Conservation (phyloP, 2,888 invertebrate species). For the Helobdella robusta region DNA sequence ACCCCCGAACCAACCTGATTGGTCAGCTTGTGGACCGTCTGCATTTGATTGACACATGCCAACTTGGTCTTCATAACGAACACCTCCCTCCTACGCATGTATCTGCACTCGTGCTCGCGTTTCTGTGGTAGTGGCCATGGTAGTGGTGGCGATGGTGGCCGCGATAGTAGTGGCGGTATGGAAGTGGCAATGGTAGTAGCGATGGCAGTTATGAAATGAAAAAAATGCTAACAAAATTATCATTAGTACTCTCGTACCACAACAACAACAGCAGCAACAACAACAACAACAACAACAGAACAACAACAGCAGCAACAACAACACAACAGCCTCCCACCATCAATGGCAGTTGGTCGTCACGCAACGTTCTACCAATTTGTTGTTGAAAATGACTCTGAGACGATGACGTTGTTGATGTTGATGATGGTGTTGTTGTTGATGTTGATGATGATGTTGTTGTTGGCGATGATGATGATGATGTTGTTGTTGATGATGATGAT, state of each 20-base stretch:
- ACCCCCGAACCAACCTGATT: not conserved
- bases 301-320: not conserved
- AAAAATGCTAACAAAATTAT: not conserved
- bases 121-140: not conserved
- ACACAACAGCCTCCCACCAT: not conserved
- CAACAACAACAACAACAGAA: constrained; percentile 4
- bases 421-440: no score
- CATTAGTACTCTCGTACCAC: not conserved
- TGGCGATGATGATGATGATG: no score
- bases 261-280: not conserved
- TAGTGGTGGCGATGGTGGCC: no score
- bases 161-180: no score
- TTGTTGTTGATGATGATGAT: no score
- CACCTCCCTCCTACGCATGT: not conserved
- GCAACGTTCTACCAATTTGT: constrained; percentile 53
- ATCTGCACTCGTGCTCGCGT: not conserved
- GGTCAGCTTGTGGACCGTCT: not conserved
- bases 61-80: not conserved
- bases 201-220: no score
- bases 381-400: no score
- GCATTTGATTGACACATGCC: not conserved
- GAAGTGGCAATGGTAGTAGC: no score
- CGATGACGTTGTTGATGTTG: no score
- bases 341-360: constrained; percentile 52
- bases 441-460: no score